Base-by-base conservation (phyloP, 2,888 invertebrate species). In the Agrotis ipsilon region DNA sequence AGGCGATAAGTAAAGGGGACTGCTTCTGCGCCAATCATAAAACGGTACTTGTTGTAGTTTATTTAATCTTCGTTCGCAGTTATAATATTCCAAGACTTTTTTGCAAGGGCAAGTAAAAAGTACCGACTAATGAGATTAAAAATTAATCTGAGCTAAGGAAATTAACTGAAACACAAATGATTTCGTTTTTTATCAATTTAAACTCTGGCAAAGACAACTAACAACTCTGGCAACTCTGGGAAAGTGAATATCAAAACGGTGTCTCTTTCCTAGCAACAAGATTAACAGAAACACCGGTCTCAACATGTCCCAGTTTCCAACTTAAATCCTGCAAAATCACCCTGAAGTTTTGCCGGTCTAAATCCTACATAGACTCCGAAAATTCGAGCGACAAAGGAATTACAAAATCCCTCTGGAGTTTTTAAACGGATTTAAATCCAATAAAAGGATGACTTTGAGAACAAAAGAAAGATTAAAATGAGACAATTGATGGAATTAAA, bases 1-100 rank as follows among this genome's bases (percentile, higher is more conserved):
- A 84, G 84, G 87, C 86, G 88, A 81, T 77, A 85, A 89, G 84
- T 85, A 89, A 83, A 84, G 83, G 81, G 82, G 78, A 78, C 80
- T 71, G 79, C 64, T 82, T 85, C 79, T 85, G 71, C 63, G 64
- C 90, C 90, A 90, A 91, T 90, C 84, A 76, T 72, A 76, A 78
- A 68, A 75, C 68, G 60, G 45, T 46, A 64, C 64, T 59, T 52
- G 43, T 27, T 32, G 43, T 49, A 21, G 55, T 49, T 59, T 57
- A 51, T 74, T 61, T 75, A 27, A 21, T 46, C 18, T n/a, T n/a
- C n/a, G n/a, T 63, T 24, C 13, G 16, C 16, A 63, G 19, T 16
- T 27, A 5, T 32, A 32, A 32, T 32, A 3, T 13, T 14, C 27
- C 16, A 19, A 24, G 19, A 27, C 4, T 11, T 13, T 27, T 24